Conservation (phyloP, 53 echinoderm and acorn worm genomes). For the Mesocentrotus franciscanus region DNA sequence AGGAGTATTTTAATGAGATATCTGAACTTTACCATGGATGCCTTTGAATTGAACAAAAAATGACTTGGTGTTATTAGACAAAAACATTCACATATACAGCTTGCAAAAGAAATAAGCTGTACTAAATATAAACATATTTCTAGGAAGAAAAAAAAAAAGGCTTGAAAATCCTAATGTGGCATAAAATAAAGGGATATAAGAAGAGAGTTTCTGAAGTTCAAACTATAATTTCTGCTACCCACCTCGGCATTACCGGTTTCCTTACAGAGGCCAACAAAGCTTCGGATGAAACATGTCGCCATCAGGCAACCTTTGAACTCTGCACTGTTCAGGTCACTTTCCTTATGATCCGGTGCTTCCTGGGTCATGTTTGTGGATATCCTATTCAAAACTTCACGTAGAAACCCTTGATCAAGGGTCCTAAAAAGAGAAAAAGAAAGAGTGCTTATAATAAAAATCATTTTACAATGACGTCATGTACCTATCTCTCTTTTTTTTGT, state of each 20-base stretch:
- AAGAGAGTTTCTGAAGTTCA: not conserved
- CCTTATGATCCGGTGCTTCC: not conserved
- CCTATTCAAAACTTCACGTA: not conserved
- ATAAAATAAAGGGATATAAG: not conserved
- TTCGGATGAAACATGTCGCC: slow-evolving; percentile 36
- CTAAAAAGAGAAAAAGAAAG: not conserved
- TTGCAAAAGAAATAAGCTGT: too few relatives aligned
- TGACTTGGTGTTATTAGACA: too few relatives aligned
- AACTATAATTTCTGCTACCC: not conserved
- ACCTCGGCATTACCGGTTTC: not conserved
- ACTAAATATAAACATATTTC: too few relatives aligned
- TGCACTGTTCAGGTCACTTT: slow-evolving; percentile 34
- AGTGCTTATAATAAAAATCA: not conserved
- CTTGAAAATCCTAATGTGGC: too few relatives aligned
- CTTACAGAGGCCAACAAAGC: slow-evolving; percentile 32
- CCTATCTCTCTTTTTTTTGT: too few relatives aligned
- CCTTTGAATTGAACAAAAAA: too few relatives aligned
- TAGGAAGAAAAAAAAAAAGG: too few relatives aligned
- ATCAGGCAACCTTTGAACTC: slow-evolving; percentile 46
- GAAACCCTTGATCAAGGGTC: not conserved
- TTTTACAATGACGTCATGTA: not conserved
- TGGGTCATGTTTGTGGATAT: not conserved
- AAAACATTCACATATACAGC: too few relatives aligned
- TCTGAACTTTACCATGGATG: too few relatives aligned
- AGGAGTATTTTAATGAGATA: too few relatives aligned